Base-by-base conservation (phyloP, 2,113 vertebrate genomes). In the Platycercus adscitus region DNA sequence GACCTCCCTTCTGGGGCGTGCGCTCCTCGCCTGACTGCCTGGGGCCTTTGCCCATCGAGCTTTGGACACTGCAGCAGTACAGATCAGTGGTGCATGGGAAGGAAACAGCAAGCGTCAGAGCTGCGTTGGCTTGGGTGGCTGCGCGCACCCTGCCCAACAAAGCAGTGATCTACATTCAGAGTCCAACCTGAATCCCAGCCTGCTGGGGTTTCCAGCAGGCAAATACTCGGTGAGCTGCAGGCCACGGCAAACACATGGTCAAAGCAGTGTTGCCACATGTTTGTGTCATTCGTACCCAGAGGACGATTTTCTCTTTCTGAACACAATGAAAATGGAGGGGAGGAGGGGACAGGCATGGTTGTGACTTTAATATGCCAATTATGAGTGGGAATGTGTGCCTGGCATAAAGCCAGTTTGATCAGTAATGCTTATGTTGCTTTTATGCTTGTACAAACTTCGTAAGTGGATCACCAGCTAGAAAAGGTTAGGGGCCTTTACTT, bases 1-100 rank as follows among this genome's bases (percentile, higher is more conserved):
- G 63, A 63, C 63, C 23, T 63, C 46, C 17, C 68, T 63, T 3
- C 10, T 3, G 2, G 9, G 37, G 25, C 19, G 21, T 31, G 26
- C 5, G 1, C 35, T 46, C 13, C 73, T 79, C 6, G 2, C 31
- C 49, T 24, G 60, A 61, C 33, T 0, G 0, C 46, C 75, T 56
- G 20, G 26, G 35, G 55, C 37, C 43, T 71, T 75, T 39, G 29
- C 19, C 31, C n/a, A 31, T 15, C 17, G 35, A 44, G 24, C 52
- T 8, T 9, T 29, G 60, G 52, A 20, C 1, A 2, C 41, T 37
- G 21, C 2, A 3, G 52, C 31, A 41, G 37, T 6, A 17, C 28
- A 23, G 37, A 11, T 8, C 23, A 33, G 80, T 2, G 47, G 16
- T 35, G 33, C 4, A 2, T 14, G 29, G 55, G 60, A 50, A 75